Evolutionary conservation across 2,888 invertebrate genomes (phyloP), one percentile per base, ranked within the genome.

Genomic region (Campopleginae sp.): DNA sequence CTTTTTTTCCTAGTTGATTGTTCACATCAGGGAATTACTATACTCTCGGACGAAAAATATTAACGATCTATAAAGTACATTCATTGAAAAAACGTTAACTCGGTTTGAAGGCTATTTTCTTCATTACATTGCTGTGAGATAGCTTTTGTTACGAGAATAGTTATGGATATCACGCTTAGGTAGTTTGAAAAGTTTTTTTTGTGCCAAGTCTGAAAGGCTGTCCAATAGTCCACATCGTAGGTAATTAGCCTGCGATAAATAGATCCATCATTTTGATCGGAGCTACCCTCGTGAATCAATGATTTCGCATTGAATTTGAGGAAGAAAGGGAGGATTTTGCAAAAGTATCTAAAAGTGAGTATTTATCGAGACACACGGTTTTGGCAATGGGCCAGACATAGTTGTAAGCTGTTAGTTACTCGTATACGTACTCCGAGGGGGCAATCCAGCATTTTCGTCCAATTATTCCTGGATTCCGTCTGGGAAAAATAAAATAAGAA

Each of bases 381-480:
- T 76, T 84, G 80, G 80, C 80, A 65, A 61, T 27, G 31, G 4
- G 75, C 84, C 80, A 74, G 75, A 27, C 48, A 58, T 8, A 68
- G 63, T 74, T 58, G 74, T 63, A 79, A 83, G 66, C 70, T n/a
- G 66, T 63, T n/a, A 76, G 80, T 84, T 80, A 76, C 83, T 75
- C 71, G 54, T 54, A 58, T 58, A 10, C 14, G 27, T 23, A 58
- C 58, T 70, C 63, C 70, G 38, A 12, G 44, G 23, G 48, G 48
- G n/a, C 75, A 19, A 84, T 76, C 71, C 75, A 84, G 65, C 80
- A 61, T 70, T 68, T 46, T 75, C 78, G 44, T 83, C 75, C 80
- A 84, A 84, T 84, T 84, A 84, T 82, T 82, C 80, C 76, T 71
- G 80, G 71, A 71, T 70, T 19, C 63, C 79, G 44, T 66, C n/a